These are phyloP conservation scores for Suricata suricatta DNA, from an alignment of 2,113 vertebrate genomes.

Conservation along the genomic window DNA sequence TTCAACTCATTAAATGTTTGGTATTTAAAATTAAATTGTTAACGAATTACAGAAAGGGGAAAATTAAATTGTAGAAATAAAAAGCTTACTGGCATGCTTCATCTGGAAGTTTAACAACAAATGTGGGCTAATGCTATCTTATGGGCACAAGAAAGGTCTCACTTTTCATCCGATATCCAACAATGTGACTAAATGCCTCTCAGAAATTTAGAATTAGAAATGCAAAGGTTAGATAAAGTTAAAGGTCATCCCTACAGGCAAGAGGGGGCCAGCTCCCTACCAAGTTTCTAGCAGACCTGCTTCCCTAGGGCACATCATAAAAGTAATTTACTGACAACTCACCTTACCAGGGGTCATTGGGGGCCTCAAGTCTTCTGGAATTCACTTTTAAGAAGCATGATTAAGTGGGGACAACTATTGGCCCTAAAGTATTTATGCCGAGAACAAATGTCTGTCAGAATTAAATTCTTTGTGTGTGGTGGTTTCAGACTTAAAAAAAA, in stretches of 20 bases:
- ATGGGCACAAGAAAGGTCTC: not conserved
- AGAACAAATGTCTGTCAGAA: conserved; percentile 79
- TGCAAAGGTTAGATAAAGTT: conserved; percentile 71
- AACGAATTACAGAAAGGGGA: not conserved
- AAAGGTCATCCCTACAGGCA: conserved; percentile 70
- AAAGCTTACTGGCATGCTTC: not conserved
- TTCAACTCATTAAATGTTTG: conserved; percentile 34
- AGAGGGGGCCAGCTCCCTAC: conserved; percentile 47
- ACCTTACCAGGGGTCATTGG: conserved; percentile 77
- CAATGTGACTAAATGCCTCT: conserved; percentile 48
- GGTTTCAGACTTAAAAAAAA: conserved; percentile 73
- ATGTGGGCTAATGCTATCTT: not conserved
- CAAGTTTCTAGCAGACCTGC: conserved; percentile 58
- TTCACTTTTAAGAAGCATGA: conserved; percentile 81
- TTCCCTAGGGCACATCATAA: conserved; percentile 76
- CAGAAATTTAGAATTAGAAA: conserved; percentile 65
- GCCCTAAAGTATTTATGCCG: conserved; percentile 75
- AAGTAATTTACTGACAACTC: conserved; percentile 82
- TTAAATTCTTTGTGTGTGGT: conserved; percentile 79
- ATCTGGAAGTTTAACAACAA: not conserved
- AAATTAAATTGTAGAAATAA: conserved; percentile 42
- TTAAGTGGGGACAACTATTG: conserved; percentile 72
- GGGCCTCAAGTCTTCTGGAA: conserved; percentile 78
- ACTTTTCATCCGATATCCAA: conserved; percentile 9
- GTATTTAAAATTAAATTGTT: conserved; percentile 35